Evolutionary conservation across 2,797 vertebrate species (phyloP), one percentile per base, ranked within the genome.

Genomic region (Gephyroberyx darwinii): DNA sequence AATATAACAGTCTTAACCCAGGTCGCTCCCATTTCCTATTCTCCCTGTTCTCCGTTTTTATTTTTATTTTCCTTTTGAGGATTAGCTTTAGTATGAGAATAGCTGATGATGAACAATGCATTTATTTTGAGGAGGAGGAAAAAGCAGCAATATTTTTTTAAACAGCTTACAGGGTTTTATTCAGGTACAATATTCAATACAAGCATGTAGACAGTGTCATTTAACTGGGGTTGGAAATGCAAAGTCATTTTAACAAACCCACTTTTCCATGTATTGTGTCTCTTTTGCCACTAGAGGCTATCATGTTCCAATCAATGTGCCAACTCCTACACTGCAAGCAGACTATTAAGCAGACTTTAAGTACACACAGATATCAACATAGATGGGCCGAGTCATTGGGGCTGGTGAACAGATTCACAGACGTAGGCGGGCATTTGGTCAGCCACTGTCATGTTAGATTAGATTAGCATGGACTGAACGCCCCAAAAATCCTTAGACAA

Each of bases 221-320:
- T 64, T 68, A 8, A 71, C 19, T 69, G 26, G 70, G 60, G 47
- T 78, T 81, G 70, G 43, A 77, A 65, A 61, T 72, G 20, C 22
- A 63, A 60, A 41, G 26, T 50, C 39, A 52, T 68, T 30, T 26
- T 54, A 66, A 39, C 22, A 67, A 43, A 59, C 1, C 3, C 3
- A 43, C 0, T 33, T 69, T 48, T 56, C n/a, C 31, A n/a, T 90
- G 91, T 73, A 84, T 53, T 83, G 73, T 43, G 41, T 69, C 62
- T 37, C 8, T 70, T 82, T 71, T 73, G 45, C 89, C 93, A 90
- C 86, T 88, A 91, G 91, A 90, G 92, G 90, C 88, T 88, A 78
- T 88, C 86, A 74, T 78, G 26, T 26, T 26, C 26, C 26, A 26
- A 26, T 26, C 26, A 26, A 26, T 26, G 69, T 52, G 33, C 16